Conservation (phyloP, 2,113 vertebrate genomes). For the Garra rufa region DNA sequence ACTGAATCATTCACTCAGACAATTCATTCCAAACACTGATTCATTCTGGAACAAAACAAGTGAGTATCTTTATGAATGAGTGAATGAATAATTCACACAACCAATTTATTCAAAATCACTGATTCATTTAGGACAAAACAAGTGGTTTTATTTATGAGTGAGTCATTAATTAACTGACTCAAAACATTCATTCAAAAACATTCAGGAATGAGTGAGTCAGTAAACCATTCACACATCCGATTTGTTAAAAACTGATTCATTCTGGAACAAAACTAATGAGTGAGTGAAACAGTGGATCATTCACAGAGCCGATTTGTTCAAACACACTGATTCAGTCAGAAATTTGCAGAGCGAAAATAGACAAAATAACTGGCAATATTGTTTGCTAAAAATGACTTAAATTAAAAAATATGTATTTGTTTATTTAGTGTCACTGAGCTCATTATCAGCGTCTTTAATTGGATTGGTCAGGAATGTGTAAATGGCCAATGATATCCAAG, state of each 20-base stretch:
- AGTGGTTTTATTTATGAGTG: neutral
- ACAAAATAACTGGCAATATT: neutral
- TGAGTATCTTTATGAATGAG: no score
- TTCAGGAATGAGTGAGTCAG: no score
- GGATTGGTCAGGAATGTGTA: conserved; percentile 3
- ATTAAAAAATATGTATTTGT: no score
- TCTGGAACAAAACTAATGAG: neutral
- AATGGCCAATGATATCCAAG: conserved; percentile 1
- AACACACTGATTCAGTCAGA: neutral
- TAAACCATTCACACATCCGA: no score
- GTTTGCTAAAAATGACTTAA: no score
- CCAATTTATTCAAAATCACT: neutral
- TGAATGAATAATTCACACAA: neutral
- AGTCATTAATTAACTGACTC: neutral
- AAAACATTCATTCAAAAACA: neutral
- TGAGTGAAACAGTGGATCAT: no score
- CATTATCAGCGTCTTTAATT: conserved; percentile 6
- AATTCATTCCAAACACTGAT: no score
- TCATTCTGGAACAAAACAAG: neutral
- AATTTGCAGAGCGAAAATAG: neutral
- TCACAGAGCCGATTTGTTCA: no score
- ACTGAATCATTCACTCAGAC: neutral
- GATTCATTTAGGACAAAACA: neutral
- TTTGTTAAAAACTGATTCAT: neutral
- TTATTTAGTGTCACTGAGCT: neutral